phyloP scores from a whole-genome alignment of 1,140 invertebrate species.

The Dendrolimus punctatus region DNA sequence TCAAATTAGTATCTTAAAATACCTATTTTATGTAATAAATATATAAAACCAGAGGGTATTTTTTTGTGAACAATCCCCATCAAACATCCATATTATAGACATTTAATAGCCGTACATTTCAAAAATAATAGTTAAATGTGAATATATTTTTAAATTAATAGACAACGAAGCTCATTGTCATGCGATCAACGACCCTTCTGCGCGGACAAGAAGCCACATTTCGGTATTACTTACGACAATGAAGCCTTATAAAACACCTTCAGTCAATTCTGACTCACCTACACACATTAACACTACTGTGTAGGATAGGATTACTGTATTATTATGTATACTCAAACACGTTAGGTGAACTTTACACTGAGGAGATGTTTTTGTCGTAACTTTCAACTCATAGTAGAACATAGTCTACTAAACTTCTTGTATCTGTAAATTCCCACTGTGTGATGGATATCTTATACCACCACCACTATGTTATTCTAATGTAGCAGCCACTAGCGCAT shows the following conservation, averaged over 20 bases:
- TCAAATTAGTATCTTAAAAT: too few relatives aligned
- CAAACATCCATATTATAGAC: too few relatives aligned
- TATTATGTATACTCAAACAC: constrained; percentile 17
- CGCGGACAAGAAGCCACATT: constrained; percentile 45
- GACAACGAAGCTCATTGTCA: too few relatives aligned
- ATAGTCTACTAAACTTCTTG: constrained; percentile 2
- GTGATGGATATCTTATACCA: too few relatives aligned
- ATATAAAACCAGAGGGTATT: too few relatives aligned
- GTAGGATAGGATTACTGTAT: constrained; percentile 31
- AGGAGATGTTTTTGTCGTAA: constrained; percentile 6
- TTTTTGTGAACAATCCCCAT: too few relatives aligned
- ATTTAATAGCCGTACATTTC: too few relatives aligned
- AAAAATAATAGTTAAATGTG: too few relatives aligned
- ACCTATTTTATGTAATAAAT: too few relatives aligned
- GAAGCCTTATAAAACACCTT: constrained; percentile 41
- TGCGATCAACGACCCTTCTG: constrained; percentile 12
- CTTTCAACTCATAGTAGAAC: constrained; percentile 6
- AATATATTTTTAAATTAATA: too few relatives aligned
- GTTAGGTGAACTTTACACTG: not conserved
- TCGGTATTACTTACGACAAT: constrained; percentile 37
- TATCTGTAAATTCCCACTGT: not conserved
- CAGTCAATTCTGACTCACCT: constrained; percentile 38
- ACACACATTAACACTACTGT: constrained; percentile 16
- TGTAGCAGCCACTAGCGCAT: too few relatives aligned
- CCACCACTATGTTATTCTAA: too few relatives aligned